Evolutionary conservation across 1,140 invertebrate species (phyloP).

Genomic region (Drosophila prosaltans): DNA sequence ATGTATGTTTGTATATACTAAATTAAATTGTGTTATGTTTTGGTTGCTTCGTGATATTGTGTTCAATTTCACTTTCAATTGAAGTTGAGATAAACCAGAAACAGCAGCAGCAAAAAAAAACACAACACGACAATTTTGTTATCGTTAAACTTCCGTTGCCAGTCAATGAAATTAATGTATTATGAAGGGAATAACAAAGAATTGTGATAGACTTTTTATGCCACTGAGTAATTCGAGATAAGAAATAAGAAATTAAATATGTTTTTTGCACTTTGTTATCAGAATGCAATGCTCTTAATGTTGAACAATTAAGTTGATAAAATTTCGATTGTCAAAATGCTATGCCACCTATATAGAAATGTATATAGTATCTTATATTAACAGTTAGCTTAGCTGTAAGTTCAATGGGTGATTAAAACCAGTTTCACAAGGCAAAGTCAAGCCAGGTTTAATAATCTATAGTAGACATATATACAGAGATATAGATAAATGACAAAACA

Average conservation of each 20-base stretch:
- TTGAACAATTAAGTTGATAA: not conserved
- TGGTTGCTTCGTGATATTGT: constrained; percentile 15
- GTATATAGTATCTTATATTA: not conserved
- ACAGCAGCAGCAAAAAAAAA: constrained; percentile 4
- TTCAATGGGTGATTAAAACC: constrained; percentile 13
- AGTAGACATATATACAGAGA: no score
- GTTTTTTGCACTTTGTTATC: not conserved
- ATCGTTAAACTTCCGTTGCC: not conserved
- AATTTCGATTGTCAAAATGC: not conserved
- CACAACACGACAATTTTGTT: not conserved
- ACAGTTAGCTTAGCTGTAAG: constrained; percentile 20
- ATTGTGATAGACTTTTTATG: not conserved
- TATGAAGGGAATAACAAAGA: not conserved
- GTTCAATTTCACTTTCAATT: constrained; percentile 50
- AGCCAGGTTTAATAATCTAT: not conserved
- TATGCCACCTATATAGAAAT: constrained; percentile 7
- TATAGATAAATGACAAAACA: constrained; percentile 15
- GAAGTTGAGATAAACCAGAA: constrained; percentile 41
- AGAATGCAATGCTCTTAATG: not conserved
- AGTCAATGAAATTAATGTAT: constrained; percentile 1
- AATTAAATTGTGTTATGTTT: constrained; percentile 37
- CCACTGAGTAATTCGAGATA: not conserved
- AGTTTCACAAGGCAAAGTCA: constrained; percentile 22
- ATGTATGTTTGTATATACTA: constrained; percentile 1
- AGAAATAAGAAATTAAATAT: not conserved